A percentile compares a stretch with the other conserved stretches of the same genome.
Evolutionary conservation across 1,140 invertebrate species (phyloP).

Genomic region (Octopus sinensis): DNA sequence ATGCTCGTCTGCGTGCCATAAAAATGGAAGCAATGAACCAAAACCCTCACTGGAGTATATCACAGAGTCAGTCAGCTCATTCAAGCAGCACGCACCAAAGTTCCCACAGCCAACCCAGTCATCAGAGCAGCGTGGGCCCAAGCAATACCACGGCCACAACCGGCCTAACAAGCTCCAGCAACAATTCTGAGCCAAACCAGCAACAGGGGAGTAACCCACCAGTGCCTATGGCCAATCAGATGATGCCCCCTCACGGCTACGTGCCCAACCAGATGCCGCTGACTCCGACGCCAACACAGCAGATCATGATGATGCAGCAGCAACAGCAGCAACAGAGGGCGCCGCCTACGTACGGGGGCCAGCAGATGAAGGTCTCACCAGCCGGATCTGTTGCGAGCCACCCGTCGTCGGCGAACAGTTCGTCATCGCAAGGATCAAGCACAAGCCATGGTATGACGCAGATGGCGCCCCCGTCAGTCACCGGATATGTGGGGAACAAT

Average conservation of each 20-base stretch:
- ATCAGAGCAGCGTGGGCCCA: conserved; percentile 63
- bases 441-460: conserved; percentile 15
- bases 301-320: conserved; percentile 23
- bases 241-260: conserved; percentile 3
- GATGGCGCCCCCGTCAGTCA: conserved; percentile 24
- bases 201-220: conserved; percentile 15
- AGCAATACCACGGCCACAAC: conserved; percentile 63
- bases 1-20: conserved; percentile 71
- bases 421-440: conserved; percentile 29
- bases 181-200: conserved; percentile 37
- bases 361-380: conserved; percentile 43
- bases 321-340: conserved; percentile 15
- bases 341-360: conserved; percentile 16
- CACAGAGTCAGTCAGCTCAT: conserved; percentile 53
- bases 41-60: conserved; percentile 50
- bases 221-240: conserved; percentile 11
- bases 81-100: conserved; percentile 55
- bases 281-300: conserved; percentile 22
- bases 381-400: conserved; percentile 42
- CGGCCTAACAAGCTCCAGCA: conserved; percentile 49
- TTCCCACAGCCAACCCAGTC: conserved; percentile 57
- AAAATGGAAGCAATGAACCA: conserved; percentile 43
- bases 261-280: conserved; percentile 16
- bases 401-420: conserved; percentile 41
- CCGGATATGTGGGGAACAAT: conserved; percentile 28